phyloP scores from a whole-genome alignment of 2,888 invertebrate species.

The Drosophila falleni region DNA sequence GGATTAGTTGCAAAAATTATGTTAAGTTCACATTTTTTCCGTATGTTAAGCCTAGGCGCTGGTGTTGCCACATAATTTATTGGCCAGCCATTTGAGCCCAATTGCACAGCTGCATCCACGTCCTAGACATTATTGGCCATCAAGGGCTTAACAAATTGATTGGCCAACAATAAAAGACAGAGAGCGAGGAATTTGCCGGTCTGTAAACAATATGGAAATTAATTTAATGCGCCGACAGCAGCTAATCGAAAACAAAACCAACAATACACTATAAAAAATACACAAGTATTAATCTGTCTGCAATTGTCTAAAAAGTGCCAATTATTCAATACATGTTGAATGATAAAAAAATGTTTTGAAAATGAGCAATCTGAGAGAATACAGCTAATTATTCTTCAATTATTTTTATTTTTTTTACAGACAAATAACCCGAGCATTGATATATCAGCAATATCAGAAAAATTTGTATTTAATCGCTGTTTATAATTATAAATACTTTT shows the following conservation, averaged over 20 bases:
- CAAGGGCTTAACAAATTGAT: slow-evolving; percentile 74
- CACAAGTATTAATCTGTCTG: slow-evolving; percentile 1
- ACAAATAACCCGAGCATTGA: no score
- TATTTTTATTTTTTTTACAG: not conserved
- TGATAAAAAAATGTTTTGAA: not conserved
- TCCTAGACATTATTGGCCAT: slow-evolving; percentile 53
- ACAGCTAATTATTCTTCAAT: not conserved
- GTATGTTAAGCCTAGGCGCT: slow-evolving; percentile 47
- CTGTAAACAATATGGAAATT: slow-evolving; percentile 32
- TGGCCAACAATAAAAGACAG: slow-evolving; percentile 19
- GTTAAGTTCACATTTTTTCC: slow-evolving; percentile 55
- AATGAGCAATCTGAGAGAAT: not conserved
- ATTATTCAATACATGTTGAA: not conserved
- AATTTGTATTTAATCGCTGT: no score
- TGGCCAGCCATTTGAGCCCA: slow-evolving; percentile 46
- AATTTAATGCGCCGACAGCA: slow-evolving; percentile 39
- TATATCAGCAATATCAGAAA: no score
- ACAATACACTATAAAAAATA: not conserved
- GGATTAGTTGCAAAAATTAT: slow-evolving; percentile 77
- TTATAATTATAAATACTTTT: no score
- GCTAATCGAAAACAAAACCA: slow-evolving; percentile 19
- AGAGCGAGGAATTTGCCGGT: not conserved
- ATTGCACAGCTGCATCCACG: slow-evolving; percentile 61
- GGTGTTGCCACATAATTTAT: slow-evolving; percentile 70
- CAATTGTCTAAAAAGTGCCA: slow-evolving; percentile 6